These are phyloP conservation scores for Phoeniculus purpureus DNA, from an alignment of 2,797 vertebrate species.

Conservation along the genomic window DNA sequence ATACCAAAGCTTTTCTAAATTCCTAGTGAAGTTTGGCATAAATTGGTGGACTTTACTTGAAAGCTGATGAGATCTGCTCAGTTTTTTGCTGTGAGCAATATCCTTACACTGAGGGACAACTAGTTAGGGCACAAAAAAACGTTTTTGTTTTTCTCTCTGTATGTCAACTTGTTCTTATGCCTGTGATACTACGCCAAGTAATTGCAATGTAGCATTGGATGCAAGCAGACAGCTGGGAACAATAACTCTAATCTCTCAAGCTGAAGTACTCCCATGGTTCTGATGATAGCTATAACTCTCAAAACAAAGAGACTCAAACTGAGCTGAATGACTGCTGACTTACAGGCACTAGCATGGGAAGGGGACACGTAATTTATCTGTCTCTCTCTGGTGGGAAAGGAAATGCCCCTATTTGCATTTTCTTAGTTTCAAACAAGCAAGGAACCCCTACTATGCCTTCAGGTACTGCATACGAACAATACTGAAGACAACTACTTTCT, in stretches of 20 bases:
- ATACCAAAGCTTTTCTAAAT: background rate
- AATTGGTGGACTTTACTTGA: background rate
- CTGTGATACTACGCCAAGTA: background rate
- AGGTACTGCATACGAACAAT: background rate
- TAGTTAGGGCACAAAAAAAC: background rate
- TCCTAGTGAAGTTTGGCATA: background rate
- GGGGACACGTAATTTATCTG: background rate
- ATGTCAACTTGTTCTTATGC: background rate
- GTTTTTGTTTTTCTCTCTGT: background rate
- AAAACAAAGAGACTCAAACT: background rate
- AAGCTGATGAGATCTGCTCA: background rate
- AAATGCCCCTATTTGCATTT: background rate
- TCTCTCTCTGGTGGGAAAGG: background rate
- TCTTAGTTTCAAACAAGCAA: background rate
- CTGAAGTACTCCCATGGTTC: background rate
- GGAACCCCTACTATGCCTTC: background rate
- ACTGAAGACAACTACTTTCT: background rate
- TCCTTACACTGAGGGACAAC: background rate
- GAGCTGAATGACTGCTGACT: background rate
- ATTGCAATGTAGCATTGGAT: background rate
- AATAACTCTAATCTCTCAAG: slow-evolving; percentile 29
- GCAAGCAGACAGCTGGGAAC: background rate
- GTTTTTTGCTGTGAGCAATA: background rate
- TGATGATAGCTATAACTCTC: background rate
- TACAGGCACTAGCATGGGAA: background rate